Conservation (phyloP, 2,797 vertebrate genomes). For the Eupleurogrammus muticus region DNA sequence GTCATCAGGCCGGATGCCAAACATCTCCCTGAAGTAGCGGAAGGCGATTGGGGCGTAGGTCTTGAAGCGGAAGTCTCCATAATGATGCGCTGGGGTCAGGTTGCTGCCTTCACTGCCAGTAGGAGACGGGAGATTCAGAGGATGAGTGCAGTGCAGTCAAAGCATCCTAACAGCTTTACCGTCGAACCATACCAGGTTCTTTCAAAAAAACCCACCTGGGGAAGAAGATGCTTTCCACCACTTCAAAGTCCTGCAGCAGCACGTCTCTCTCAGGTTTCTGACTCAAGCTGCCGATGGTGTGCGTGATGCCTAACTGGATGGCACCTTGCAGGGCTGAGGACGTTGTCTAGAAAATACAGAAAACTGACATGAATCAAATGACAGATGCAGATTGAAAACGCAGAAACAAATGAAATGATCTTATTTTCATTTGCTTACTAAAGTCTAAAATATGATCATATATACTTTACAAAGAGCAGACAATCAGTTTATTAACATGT, state of each 20-base stretch:
- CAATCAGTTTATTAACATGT: background rate
- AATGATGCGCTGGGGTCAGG: constrained; percentile 94
- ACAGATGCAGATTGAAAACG: constrained; percentile 7
- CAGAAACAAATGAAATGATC: background rate
- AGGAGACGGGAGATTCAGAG: constrained; percentile 21
- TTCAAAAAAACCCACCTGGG: constrained; percentile 84
- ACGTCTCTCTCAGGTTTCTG: constrained; percentile 96
- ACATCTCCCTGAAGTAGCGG: constrained; percentile 96
- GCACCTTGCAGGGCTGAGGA: constrained; percentile 95
- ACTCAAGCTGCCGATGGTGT: constrained; percentile 94
- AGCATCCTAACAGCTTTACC: background rate
- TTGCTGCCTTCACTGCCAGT: constrained; percentile 92
- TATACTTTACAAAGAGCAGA: background rate
- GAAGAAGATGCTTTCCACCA: constrained; percentile 97
- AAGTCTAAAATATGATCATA: background rate
- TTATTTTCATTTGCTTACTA: background rate
- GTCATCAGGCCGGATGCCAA: constrained; percentile 94
- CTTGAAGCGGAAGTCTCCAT: constrained; percentile 96
- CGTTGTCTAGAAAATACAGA: constrained; percentile 85
- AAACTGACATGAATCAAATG: background rate
- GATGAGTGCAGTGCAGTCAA: background rate
- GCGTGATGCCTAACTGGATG: constrained; percentile 94
- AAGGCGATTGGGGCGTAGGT: constrained; percentile 97
- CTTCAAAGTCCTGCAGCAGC: constrained; percentile 98
- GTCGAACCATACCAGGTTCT: background rate